These are phyloP conservation scores for Stichopus horrens DNA, from an alignment of 53 echinoderm and acorn worm genomes.

Conservation along the genomic window DNA sequence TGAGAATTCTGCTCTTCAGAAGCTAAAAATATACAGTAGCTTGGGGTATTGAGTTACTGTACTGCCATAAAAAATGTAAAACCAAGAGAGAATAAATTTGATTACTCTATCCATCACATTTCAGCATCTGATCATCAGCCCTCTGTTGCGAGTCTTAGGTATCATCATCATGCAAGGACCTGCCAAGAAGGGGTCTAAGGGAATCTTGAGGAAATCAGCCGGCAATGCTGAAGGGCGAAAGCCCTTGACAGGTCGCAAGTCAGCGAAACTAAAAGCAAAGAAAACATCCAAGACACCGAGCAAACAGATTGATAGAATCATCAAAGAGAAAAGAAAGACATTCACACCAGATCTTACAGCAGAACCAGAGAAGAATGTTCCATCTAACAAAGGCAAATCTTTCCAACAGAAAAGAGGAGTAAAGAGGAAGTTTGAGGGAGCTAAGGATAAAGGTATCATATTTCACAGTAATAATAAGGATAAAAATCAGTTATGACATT, in stretches of 20 bases:
- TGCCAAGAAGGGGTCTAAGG: background rate
- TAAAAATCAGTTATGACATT: too few species aligned
- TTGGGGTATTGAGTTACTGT: too few species aligned
- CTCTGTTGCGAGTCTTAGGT: too few species aligned
- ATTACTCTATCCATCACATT: too few species aligned
- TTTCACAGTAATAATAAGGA: background rate
- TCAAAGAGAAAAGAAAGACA: background rate
- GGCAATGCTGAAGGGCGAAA: background rate
- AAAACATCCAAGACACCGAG: background rate
- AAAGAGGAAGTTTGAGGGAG: conserved; percentile 32
- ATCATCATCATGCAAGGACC: background rate
- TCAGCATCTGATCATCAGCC: too few species aligned
- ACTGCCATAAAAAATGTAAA: too few species aligned
- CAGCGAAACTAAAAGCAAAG: conserved; percentile 26
- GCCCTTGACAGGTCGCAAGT: background rate
- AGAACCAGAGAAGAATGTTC: background rate
- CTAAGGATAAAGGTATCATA: conserved; percentile 22
- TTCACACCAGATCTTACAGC: background rate
- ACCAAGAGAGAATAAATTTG: too few species aligned
- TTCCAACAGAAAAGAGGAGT: conserved; percentile 4
- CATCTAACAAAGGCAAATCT: background rate
- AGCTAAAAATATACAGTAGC: too few species aligned
- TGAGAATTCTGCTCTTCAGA: too few species aligned
- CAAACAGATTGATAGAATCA: conserved; percentile 40
- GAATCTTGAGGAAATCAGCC: background rate